Evolutionary conservation across 2,888 invertebrate species (phyloP).

Genomic region (Metacarcinus magister): DNA sequence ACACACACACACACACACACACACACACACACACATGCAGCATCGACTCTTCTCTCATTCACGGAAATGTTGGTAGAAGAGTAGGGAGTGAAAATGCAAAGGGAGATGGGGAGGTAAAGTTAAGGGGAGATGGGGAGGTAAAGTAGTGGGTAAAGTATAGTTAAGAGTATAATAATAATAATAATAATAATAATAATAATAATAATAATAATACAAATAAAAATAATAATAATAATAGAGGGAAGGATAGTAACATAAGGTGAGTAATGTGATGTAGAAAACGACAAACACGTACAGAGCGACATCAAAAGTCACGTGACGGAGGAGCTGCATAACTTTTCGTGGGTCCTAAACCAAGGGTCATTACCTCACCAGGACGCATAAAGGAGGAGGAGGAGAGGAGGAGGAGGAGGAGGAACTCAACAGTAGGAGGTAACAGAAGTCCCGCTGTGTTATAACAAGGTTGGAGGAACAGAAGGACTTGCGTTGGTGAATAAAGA

Average conservation of each 20-base stretch:
- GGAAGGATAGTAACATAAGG: too few relatives aligned
- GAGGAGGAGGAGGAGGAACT: not conserved
- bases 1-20: conserved; percentile 26
- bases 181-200: too few relatives aligned
- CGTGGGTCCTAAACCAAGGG: too few relatives aligned
- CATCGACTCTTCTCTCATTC: too few relatives aligned
- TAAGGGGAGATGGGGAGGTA: not conserved
- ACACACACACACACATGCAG: not conserved
- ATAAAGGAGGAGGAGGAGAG: not conserved
- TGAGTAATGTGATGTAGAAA: not conserved
- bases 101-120: not conserved
- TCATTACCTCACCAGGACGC: too few relatives aligned
- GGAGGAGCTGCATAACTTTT: not conserved
- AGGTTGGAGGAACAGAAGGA: not conserved
- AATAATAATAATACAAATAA: too few relatives aligned
- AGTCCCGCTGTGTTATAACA: not conserved
- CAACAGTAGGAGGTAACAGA: not conserved
- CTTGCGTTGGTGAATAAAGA: not conserved
- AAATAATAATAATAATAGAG: too few relatives aligned
- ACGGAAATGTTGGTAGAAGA: too few relatives aligned
- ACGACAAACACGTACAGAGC: not conserved
- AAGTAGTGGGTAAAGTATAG: not conserved
- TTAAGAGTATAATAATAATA: not conserved
- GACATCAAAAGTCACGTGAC: not conserved
- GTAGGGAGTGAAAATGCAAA: not conserved